Percentiles rank a stretch among this genome's conserved stretches.
These are phyloP conservation scores for Apaloderma vittatum DNA, from an alignment of 2,113 vertebrate genomes.

Conservation along the genomic window DNA sequence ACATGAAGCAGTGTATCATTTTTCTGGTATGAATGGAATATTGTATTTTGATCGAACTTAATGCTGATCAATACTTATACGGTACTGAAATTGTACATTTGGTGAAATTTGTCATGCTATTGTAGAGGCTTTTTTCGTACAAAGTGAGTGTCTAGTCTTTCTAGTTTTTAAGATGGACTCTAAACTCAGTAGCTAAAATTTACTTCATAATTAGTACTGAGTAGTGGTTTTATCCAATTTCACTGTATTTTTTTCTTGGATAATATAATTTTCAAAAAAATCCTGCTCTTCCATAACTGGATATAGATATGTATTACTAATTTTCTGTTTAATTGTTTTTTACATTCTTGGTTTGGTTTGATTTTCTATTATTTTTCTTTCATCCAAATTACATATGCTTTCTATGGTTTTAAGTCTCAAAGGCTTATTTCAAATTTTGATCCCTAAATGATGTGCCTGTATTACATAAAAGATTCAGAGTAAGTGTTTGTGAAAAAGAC, in stretches of 20 bases:
- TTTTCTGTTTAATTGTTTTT: neutral
- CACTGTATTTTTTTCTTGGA: neutral
- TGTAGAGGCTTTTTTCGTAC: neutral
- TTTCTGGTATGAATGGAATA: neutral
- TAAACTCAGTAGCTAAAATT: neutral
- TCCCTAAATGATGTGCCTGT: neutral
- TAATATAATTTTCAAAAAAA: neutral
- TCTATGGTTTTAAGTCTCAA: neutral
- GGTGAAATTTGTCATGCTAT: neutral
- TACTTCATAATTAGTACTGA: neutral
- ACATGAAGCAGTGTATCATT: neutral
- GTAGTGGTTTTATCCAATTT: neutral
- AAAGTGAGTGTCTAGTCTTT: neutral
- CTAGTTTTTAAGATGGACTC: neutral
- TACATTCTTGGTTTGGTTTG: neutral
- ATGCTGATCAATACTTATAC: neutral
- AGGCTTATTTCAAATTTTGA: neutral
- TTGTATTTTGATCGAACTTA: neutral
- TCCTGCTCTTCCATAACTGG: fast-evolving
- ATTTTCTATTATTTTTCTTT: neutral
- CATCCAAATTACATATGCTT: neutral
- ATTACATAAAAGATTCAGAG: neutral
- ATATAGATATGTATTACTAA: neutral
- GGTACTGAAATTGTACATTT: neutral
- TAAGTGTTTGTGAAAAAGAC: neutral